Conservation (phyloP, 2,888 invertebrate species). For the Orthosia incerta region DNA sequence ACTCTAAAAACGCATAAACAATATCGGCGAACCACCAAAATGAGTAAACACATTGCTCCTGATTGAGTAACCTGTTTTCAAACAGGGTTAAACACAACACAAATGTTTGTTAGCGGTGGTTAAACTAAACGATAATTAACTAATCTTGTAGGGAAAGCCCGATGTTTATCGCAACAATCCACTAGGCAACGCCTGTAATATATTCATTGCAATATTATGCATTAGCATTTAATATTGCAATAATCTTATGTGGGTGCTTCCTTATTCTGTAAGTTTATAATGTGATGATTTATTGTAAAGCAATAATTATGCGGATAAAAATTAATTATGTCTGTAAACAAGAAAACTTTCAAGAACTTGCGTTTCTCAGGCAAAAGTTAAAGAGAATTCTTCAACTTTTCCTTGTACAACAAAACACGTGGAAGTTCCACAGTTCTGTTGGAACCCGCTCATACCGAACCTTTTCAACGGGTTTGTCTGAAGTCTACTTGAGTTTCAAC, state of each 20-base stretch:
- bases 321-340: not conserved
- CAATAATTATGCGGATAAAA: not conserved
- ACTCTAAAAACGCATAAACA: not conserved
- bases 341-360: not conserved
- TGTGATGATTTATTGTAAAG: not conserved
- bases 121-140: not conserved
- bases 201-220: not conserved
- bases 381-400: not conserved
- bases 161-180: slow-evolving; percentile 7
- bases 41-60: not conserved
- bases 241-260: not conserved
- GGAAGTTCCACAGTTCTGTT: not conserved
- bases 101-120: not conserved
- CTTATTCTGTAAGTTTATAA: not conserved
- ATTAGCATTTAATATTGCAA: not conserved
- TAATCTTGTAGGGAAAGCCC: not conserved
- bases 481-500: not conserved
- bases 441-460: not conserved
- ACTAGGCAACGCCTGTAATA: not conserved
- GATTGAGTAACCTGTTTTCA: not conserved
- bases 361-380: not conserved
- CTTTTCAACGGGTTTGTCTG: not conserved
- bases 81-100: not conserved
- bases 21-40: not conserved
- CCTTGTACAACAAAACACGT: not conserved